Base-by-base conservation (phyloP, 2,113 vertebrate species). In the Sisor rabdophorus region DNA sequence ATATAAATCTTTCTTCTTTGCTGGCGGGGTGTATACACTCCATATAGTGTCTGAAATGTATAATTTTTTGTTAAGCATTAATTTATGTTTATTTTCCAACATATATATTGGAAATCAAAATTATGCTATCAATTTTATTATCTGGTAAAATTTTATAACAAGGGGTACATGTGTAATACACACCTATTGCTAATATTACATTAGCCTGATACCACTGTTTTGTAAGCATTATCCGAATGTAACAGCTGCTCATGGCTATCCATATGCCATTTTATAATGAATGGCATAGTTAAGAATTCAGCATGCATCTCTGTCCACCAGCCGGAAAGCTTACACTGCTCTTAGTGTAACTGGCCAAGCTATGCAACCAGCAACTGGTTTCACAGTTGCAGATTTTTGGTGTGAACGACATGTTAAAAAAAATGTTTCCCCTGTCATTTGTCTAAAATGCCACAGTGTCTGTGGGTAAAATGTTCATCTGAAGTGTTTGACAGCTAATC, bases 321-420 rank as follows among this genome's bases (percentile, higher is more conserved):
- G 24, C 19, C 20, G 12, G 56, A 53, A 12, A 13, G 1, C 16
- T 61, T n/a, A 47, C 63, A 28, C 50, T 79, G 64, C 61, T 69
- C 3, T 17, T 50, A 36, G 24, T 70, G 72, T 64, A 11, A 28
- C 40, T 30, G 58, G 6, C 73, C 59, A 76, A n/a, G 50, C 58
- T 80, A 61, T 55, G 52, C 58, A 32, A 13, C 30, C 68, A 76
- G 30, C 79, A 76, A 65, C 67, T 80, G 79, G 26, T 53, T 71
- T 44, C 65, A 76, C 79, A 80, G 79, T 80, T 80, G 78, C 44
- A 28, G 32, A 48, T 24, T 30, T 59, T 54, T 69, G 19, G 24
- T 58, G 73, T 28, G 47, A 72, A 24, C 8, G n/a, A 76, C 58
- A 30, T 50, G 26, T 53, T 70, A 64, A 63, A 58, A 61, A n/a